A percentile compares a stretch with the other conserved stretches of the same genome.
phyloP scores from a whole-genome alignment of 1,140 invertebrate species.

The Bombus superbus region DNA sequence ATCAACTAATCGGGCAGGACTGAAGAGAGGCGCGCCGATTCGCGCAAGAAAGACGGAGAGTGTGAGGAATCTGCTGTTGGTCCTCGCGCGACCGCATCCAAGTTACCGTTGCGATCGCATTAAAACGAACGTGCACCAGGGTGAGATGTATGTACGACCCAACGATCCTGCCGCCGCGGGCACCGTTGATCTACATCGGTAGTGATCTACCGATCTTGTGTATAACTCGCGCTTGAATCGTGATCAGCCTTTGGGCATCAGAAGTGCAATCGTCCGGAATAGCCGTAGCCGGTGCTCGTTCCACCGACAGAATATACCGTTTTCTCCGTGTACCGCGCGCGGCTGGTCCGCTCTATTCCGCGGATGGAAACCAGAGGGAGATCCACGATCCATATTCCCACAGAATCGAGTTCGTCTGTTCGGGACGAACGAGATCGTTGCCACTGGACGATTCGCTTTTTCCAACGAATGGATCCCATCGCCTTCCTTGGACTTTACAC shows the following conservation, averaged over 20 bases:
- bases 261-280: conserved; percentile 72
- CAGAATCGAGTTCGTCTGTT: conserved; percentile 13
- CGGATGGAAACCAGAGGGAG: conserved; percentile 49
- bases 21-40: neutral
- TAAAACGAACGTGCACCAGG: conserved; percentile 60
- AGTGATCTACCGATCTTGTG: conserved; percentile 78
- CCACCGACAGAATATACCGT: conserved; percentile 59
- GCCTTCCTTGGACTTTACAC: neutral
- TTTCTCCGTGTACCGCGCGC: conserved; percentile 51
- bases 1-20: conserved; percentile 58
- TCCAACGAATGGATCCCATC: neutral
- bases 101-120: conserved; percentile 64
- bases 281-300: conserved; percentile 58
- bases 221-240: conserved; percentile 71
- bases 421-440: conserved; percentile 28
- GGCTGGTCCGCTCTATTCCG: conserved; percentile 33
- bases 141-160: conserved; percentile 66
- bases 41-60: neutral
- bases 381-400: conserved; percentile 64
- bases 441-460: conserved; percentile 33
- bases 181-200: conserved; percentile 75
- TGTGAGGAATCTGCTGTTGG: conserved; percentile 14
- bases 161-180: conserved; percentile 62
- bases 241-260: conserved; percentile 75
- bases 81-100: conserved; percentile 33